Evolutionary conservation across 2,113 vertebrate species (phyloP).

Genomic region (Alligator mississippiensis): DNA sequence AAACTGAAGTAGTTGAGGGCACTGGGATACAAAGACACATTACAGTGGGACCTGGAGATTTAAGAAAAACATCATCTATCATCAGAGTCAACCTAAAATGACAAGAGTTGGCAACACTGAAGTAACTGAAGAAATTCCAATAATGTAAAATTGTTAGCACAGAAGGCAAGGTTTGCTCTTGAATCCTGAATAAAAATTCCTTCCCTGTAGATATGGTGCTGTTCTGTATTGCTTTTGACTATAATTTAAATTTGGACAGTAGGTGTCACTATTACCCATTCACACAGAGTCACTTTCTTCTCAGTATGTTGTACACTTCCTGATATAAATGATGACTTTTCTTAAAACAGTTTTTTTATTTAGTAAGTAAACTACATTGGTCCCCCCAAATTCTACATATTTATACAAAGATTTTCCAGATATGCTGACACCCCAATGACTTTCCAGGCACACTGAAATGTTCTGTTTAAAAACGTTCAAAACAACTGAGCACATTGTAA

Average conservation of each 20-base stretch:
- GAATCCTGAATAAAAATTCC: not conserved
- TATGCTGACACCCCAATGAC: not conserved
- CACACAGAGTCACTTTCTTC: not conserved
- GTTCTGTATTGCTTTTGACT: not conserved
- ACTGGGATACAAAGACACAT: not conserved
- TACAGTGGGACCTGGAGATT: not conserved
- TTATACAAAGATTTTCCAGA: not conserved
- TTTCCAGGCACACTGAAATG: not conserved
- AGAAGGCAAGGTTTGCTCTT: not conserved
- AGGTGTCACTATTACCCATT: slow-evolving; percentile 43
- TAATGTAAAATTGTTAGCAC: not conserved
- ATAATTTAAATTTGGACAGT: not conserved
- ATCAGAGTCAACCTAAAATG: not conserved
- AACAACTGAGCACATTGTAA: not conserved
- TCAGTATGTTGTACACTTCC: accelerated
- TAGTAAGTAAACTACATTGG: accelerated
- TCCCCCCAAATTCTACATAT: not conserved
- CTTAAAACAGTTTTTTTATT: not conserved
- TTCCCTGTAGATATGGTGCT: not conserved
- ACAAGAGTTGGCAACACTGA: not conserved
- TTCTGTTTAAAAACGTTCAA: accelerated
- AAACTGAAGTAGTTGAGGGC: too few relatives aligned
- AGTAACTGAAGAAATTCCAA: not conserved
- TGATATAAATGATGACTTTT: accelerated
- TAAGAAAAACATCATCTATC: not conserved